Conservation (phyloP, 2,797 vertebrate species). For the Notolabrus celidotus region DNA sequence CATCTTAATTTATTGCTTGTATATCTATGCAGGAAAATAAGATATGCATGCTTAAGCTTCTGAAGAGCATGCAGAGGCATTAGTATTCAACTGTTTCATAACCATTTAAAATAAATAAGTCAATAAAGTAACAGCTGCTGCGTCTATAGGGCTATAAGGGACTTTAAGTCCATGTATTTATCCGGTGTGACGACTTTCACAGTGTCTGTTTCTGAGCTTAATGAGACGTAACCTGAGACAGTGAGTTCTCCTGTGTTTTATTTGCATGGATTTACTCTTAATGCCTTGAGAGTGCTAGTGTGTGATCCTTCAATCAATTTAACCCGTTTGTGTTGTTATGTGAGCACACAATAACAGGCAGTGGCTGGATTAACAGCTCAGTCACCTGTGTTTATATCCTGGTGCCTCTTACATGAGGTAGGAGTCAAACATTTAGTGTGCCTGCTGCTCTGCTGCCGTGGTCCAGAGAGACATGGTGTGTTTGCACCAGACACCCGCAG, state of each 20-base stretch:
- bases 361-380: slow-evolving; percentile 28
- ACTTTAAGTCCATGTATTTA: too few relatives aligned
- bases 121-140: too few relatives aligned
- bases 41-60: too few relatives aligned
- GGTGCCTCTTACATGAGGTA: slow-evolving; percentile 33
- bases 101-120: too few relatives aligned
- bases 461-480: not conserved
- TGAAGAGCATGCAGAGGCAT: too few relatives aligned
- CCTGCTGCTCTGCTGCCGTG: slow-evolving; percentile 4
- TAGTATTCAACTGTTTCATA: too few relatives aligned
- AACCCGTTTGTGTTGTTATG: not conserved
- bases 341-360: not conserved
- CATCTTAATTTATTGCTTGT: too few relatives aligned
- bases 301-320: slow-evolving; percentile 4
- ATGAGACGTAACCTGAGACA: not conserved
- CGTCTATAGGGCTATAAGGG: too few relatives aligned
- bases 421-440: not conserved
- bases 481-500: not conserved
- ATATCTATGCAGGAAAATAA: too few relatives aligned
- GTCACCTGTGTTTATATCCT: slow-evolving; percentile 20
- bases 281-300: slow-evolving; percentile 2
- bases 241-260: not conserved
- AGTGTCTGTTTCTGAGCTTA: not conserved
- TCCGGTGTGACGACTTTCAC: too few relatives aligned
- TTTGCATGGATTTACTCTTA: slow-evolving; percentile 11